A percentile compares a stretch with the other conserved stretches of the same genome.
These are phyloP conservation scores for Heliconius hermathena DNA, from an alignment of 1,140 invertebrate species.

Conservation along the genomic window DNA sequence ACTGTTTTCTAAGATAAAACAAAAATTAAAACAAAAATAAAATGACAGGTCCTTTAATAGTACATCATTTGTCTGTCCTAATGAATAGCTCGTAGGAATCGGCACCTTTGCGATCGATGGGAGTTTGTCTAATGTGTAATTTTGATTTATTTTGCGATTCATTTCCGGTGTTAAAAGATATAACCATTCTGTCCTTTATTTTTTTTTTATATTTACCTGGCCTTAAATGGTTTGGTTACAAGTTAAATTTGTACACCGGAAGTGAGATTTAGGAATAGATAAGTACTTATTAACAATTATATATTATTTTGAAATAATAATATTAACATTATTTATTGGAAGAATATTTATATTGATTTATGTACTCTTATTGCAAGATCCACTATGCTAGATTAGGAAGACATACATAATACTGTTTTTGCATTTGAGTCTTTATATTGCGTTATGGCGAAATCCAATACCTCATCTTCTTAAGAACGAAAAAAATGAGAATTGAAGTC, in stretches of 20 bases:
- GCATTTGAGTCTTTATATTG: no score
- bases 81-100: conserved; percentile 50
- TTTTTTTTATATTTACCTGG: conserved; percentile 12
- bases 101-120: conserved; percentile 51
- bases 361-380: no score
- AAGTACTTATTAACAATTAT: not conserved
- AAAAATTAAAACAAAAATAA: not conserved
- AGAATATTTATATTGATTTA: no score
- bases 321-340: no score
- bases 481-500: no score
- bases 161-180: conserved; percentile 70
- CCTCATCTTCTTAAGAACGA: no score
- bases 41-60: not conserved
- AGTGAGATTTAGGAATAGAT: not conserved
- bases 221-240: not conserved
- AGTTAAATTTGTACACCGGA: not conserved
- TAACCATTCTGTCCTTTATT: conserved; percentile 31
- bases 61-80: conserved; percentile 31
- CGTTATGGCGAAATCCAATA: no score
- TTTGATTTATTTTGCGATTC: conserved; percentile 75
- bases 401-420: no score
- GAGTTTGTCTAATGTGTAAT: conserved; percentile 64
- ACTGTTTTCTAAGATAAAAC: not conserved
- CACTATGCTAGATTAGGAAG: no score
- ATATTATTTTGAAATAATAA: no score